Conservation (phyloP, 1,140 invertebrate genomes). For the Agraylea sexmaculata region DNA sequence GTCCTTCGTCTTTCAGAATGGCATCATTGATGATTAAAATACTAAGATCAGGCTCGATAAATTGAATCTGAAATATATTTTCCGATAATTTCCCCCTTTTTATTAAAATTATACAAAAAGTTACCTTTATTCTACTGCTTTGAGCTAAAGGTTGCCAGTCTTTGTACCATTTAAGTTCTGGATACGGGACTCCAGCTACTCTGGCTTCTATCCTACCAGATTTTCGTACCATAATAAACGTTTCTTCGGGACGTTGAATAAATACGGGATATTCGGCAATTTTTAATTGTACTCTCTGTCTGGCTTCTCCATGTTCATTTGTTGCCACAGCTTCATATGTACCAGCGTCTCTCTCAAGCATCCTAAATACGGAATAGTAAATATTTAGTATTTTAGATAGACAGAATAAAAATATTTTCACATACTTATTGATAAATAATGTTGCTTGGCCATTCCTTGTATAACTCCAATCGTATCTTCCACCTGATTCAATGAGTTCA, state of each 20-base stretch:
- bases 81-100: neutral
- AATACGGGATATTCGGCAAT: constrained; percentile 89
- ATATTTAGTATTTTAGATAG: too few species aligned
- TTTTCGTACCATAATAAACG: constrained; percentile 59
- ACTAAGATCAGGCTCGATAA: constrained; percentile 72
- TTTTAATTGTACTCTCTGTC: constrained; percentile 71
- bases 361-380: constrained; percentile 40
- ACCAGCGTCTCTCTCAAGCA: constrained; percentile 84
- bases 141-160: constrained; percentile 84
- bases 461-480: constrained; percentile 72
- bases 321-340: constrained; percentile 84
- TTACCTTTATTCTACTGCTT: constrained; percentile 67
- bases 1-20: constrained; percentile 80
- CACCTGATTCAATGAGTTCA: constrained; percentile 65
- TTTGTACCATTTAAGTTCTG: constrained; percentile 95
- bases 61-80: constrained; percentile 51
- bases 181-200: constrained; percentile 80
- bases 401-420: too few species aligned
- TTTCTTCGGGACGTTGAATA: constrained; percentile 73
- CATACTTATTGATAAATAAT: constrained; percentile 71
- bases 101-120: constrained; percentile 2
- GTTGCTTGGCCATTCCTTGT: constrained; percentile 81
- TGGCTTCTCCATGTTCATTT: constrained; percentile 84
- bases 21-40: constrained; percentile 73
- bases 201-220: constrained; percentile 69